Evolutionary conservation across 2,797 vertebrate genomes (phyloP).

Genomic region (Chaetodon trifasciatus): DNA sequence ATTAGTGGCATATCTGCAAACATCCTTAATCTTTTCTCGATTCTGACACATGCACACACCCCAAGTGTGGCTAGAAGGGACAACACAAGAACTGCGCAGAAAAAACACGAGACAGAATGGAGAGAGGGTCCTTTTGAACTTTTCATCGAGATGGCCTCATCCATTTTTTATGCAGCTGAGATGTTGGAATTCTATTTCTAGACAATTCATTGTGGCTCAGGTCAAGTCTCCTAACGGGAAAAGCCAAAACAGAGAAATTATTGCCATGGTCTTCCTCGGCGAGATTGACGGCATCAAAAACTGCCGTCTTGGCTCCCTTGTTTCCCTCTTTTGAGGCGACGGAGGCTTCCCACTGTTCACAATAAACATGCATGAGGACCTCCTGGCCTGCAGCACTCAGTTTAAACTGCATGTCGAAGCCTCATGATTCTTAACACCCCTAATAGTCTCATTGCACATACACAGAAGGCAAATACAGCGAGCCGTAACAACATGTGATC

Average conservation of each 20-base stretch:
- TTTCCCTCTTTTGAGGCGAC: conserved; percentile 13
- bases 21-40: conserved; percentile 22
- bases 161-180: conserved; percentile 56
- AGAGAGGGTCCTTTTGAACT: conserved; percentile 38
- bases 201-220: conserved; percentile 39
- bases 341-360: conserved; percentile 14
- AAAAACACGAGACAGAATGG: conserved; percentile 37
- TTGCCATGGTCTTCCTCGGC: conserved; percentile 39
- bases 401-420: background rate
- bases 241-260: conserved; percentile 36
- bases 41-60: conserved; percentile 23
- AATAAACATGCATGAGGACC: background rate
- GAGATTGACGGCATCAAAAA: conserved; percentile 30
- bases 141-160: conserved; percentile 50
- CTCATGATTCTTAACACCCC: background rate
- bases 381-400: background rate
- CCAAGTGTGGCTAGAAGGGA: conserved; percentile 16
- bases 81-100: conserved; percentile 29
- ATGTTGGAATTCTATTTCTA: conserved; percentile 59
- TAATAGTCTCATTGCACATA: background rate
- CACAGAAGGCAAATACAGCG: conserved; percentile 18
- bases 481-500: conserved; percentile 18
- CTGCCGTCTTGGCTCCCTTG: background rate
- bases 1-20: conserved; percentile 41
- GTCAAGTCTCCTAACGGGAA: conserved; percentile 43